phyloP scores from a whole-genome alignment of 2,888 invertebrate genomes.

The Serripes groenlandicus region DNA sequence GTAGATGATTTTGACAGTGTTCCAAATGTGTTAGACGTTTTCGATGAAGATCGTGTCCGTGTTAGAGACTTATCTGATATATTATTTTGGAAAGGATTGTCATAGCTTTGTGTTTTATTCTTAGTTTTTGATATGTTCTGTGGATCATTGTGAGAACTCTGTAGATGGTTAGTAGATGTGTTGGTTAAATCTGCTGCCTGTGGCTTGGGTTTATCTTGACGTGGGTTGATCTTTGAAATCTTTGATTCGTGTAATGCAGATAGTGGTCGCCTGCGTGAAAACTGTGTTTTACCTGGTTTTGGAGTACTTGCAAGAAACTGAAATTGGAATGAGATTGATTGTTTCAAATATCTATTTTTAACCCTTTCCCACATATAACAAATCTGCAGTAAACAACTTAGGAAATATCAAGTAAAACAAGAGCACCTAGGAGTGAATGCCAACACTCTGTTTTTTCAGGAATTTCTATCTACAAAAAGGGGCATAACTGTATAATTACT shows the following conservation, averaged over 20 bases:
- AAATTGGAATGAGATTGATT: neutral
- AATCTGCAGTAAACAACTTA: too few relatives aligned
- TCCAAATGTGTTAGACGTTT: neutral
- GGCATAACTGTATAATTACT: too few relatives aligned
- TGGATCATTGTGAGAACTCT: neutral
- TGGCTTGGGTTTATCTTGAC: neutral
- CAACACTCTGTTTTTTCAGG: too few relatives aligned
- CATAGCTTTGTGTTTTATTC: neutral
- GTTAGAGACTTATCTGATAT: neutral
- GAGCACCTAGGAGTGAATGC: too few relatives aligned
- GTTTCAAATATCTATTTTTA: neutral
- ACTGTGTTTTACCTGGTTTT: slow-evolving; percentile 55
- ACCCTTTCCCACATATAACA: neutral
- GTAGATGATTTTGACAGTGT: neutral
- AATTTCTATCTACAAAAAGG: too few relatives aligned
- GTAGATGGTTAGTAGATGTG: neutral
- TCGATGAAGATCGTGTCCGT: neutral
- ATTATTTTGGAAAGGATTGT: neutral
- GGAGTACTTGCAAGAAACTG: slow-evolving; percentile 64
- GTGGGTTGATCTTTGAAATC: neutral
- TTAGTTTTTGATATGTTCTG: neutral
- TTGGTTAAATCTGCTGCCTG: neutral
- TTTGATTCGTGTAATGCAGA: slow-evolving; percentile 21
- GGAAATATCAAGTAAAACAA: too few relatives aligned
- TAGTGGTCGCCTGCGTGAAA: slow-evolving; percentile 48